These are phyloP conservation scores for Carassius auratus DNA, from an alignment of 2,113 vertebrate species.

Conservation along the genomic window DNA sequence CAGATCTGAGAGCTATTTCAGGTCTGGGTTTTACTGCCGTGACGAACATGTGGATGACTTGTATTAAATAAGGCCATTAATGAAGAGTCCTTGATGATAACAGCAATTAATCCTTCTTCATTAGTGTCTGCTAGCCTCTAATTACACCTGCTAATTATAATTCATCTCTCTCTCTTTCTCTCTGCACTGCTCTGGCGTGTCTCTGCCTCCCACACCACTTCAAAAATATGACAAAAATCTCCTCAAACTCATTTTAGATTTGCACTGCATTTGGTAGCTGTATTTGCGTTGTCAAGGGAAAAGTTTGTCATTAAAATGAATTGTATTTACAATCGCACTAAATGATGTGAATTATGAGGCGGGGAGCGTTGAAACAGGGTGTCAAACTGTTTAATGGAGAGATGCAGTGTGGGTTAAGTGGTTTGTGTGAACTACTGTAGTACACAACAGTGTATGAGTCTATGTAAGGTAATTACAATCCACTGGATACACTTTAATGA, in stretches of 20 bases:
- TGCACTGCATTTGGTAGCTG: background rate
- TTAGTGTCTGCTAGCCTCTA: slow-evolving; percentile 55
- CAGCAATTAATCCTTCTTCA: slow-evolving; percentile 59
- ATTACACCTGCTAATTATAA: slow-evolving; percentile 59
- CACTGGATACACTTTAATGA: background rate
- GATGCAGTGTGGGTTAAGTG: background rate
- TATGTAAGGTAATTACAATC: background rate
- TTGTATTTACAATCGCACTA: background rate
- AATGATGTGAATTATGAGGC: slow-evolving; percentile 19
- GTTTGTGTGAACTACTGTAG: background rate
- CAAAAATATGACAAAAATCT: background rate
- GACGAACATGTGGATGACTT: slow-evolving; percentile 35
- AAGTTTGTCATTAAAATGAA: background rate
- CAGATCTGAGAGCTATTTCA: slow-evolving; percentile 3
- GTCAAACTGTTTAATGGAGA: slow-evolving; percentile 11
- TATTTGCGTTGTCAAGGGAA: background rate
- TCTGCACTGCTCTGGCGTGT: background rate
- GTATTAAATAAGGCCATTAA: slow-evolving; percentile 51
- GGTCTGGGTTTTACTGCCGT: background rate
- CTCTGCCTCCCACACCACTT: background rate
- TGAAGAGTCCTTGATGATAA: slow-evolving; percentile 55
- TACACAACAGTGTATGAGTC: background rate
- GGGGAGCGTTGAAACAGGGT: background rate
- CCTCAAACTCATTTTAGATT: background rate
- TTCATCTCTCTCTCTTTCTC: slow-evolving; percentile 7